These are phyloP conservation scores for Xenopus laevis DNA, from an alignment of 2,113 vertebrate species.

Conservation along the genomic window DNA sequence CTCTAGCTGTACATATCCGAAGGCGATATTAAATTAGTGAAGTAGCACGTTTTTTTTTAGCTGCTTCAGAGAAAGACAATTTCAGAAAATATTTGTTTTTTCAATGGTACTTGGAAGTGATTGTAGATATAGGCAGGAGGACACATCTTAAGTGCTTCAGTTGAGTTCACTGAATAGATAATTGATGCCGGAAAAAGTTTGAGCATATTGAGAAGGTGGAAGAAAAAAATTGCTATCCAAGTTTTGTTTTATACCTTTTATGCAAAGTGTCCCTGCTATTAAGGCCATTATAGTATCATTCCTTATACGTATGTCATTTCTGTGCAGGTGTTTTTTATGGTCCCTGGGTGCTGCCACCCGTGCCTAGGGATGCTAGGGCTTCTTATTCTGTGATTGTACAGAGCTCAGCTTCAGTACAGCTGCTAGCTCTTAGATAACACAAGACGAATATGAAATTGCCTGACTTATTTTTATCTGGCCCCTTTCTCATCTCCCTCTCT, in stretches of 20 bases:
- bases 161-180: too few relatives aligned
- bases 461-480: conserved; percentile 44
- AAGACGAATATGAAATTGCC: conserved; percentile 56
- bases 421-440: conserved; percentile 54
- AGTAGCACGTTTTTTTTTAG: too few relatives aligned
- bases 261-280: background rate
- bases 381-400: conserved; percentile 41
- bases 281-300: conserved; percentile 1
- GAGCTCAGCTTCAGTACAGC: conserved; percentile 51
- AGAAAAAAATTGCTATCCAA: background rate
- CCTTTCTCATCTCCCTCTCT: conserved; percentile 29
- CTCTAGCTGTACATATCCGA: background rate
- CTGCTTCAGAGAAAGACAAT: too few relatives aligned
- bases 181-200: conserved; percentile 45
- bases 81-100: too few relatives aligned
- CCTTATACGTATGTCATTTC: conserved; percentile 14
- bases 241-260: background rate
- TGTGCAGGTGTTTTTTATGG: conserved; percentile 33
- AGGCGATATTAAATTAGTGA: too few relatives aligned
- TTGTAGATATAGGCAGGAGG: too few relatives aligned
- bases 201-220: conserved; percentile 1
- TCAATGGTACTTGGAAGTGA: too few relatives aligned
- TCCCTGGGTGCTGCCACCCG: conserved; percentile 39
- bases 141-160: too few relatives aligned
- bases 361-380: conserved; percentile 47